phyloP scores from a whole-genome alignment of 1,140 invertebrate genomes.

The Pararge aegeria region DNA sequence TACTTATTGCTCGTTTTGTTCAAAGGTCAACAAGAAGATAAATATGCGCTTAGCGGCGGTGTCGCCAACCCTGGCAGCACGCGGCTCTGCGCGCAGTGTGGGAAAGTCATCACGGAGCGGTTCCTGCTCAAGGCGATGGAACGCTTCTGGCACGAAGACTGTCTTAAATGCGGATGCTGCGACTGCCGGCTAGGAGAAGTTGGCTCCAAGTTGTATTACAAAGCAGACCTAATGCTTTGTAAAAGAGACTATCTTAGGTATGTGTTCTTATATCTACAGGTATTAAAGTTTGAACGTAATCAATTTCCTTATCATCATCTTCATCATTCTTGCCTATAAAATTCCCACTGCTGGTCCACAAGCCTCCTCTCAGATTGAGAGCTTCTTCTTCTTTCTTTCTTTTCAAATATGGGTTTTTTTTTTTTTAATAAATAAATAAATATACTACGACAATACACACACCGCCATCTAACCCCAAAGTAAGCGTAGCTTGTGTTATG shows the following conservation, averaged over 20 bases:
- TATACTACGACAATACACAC: no score
- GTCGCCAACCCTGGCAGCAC: slow-evolving; percentile 58
- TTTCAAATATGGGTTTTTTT: no score
- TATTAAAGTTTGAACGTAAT: no score
- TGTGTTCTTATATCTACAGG: background rate
- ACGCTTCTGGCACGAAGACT: slow-evolving; percentile 96
- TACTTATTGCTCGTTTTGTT: slow-evolving; percentile 19
- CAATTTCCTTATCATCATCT: no score
- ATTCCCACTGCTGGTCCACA: no score
- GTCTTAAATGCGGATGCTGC: slow-evolving; percentile 95
- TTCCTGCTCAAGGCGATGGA: slow-evolving; percentile 90
- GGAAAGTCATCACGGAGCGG: slow-evolving; percentile 87
- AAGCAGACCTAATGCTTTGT: slow-evolving; percentile 95
- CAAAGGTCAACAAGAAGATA: slow-evolving; percentile 74
- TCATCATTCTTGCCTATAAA: no score
- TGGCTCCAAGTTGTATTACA: slow-evolving; percentile 94
- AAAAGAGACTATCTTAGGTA: slow-evolving; percentile 95
- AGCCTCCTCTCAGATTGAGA: no score
- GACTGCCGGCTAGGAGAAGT: slow-evolving; percentile 95
- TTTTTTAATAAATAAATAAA: no score
- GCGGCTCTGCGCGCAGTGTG: slow-evolving; percentile 87
- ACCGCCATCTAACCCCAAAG: no score
- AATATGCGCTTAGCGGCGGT: slow-evolving; percentile 62
- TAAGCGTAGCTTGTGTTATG: no score
- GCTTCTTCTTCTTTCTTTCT: no score